Evolutionary conservation across 1,140 invertebrate genomes (phyloP).

Genomic region (Odontomachus brunneus): DNA sequence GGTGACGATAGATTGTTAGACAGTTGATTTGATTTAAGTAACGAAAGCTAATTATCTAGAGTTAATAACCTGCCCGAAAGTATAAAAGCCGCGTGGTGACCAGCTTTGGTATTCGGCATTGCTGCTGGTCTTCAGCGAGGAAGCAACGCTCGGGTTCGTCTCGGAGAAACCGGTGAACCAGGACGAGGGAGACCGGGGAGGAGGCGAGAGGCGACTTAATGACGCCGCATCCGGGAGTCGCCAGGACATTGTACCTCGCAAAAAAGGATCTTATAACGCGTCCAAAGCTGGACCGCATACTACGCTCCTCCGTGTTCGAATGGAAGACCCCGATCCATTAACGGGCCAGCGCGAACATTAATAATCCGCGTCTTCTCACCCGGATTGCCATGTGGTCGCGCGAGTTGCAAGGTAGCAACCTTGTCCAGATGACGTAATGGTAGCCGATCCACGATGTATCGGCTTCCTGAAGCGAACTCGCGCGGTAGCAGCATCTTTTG

Average conservation of each 20-base stretch:
- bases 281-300: conserved; percentile 79
- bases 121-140: conserved; percentile 11
- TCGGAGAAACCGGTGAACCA: conserved; percentile 34
- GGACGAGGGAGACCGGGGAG: conserved; percentile 23
- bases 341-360: conserved; percentile 75
- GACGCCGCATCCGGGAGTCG: conserved; percentile 81
- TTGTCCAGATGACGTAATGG: conserved; percentile 71
- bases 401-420: conserved; percentile 73
- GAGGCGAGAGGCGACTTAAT: conserved; percentile 73
- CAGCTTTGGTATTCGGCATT: conserved; percentile 63
- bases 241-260: conserved; percentile 77
- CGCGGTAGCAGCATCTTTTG: conserved; percentile 33
- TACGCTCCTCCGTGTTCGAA: conserved; percentile 70
- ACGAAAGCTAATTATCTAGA: conserved; percentile 65
- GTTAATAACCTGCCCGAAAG: conserved; percentile 68
- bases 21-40: conserved; percentile 76
- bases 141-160: conserved; percentile 35
- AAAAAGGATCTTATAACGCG: conserved; percentile 79
- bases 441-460: conserved; percentile 56
- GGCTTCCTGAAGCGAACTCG: conserved; percentile 67
- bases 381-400: conserved; percentile 69
- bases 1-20: conserved; percentile 77
- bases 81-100: conserved; percentile 58
- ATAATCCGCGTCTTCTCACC: conserved; percentile 73
- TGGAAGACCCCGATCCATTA: conserved; percentile 76